These are phyloP conservation scores for Phyllostomus hastatus DNA, from an alignment of 2,113 vertebrate species.

Conservation along the genomic window DNA sequence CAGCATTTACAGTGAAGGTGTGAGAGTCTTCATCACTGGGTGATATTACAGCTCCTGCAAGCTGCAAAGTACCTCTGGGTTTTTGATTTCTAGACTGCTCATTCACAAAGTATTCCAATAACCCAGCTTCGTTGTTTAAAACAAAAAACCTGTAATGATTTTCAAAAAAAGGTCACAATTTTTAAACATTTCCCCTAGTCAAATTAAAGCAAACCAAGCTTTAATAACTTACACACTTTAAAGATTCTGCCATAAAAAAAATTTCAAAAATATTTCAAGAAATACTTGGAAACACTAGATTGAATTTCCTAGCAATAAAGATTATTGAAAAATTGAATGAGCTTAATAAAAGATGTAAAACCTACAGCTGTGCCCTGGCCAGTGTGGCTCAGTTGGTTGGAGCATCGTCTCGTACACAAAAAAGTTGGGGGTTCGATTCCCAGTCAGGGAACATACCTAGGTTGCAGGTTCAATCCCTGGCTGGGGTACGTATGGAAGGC, in stretches of 20 bases:
- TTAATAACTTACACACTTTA: not conserved
- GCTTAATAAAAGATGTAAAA: conserved; percentile 21
- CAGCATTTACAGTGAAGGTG: conserved; percentile 97
- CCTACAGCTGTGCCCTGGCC: not conserved
- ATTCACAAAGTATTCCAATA: conserved; percentile 98
- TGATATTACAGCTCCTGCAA: conserved; percentile 97
- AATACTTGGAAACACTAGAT: not conserved
- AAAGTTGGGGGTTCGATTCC: too few relatives aligned
- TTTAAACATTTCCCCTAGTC: conserved; percentile 14
- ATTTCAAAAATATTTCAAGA: conserved; percentile 9
- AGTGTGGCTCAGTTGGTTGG: too few relatives aligned
- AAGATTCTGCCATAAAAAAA: conserved; percentile 1
- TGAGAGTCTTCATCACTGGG: conserved; percentile 98
- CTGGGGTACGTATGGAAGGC: too few relatives aligned
- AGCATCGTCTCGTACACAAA: too few relatives aligned
- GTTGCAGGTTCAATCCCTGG: too few relatives aligned
- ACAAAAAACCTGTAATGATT: conserved; percentile 91
- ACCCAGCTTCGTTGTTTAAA: conserved; percentile 94
- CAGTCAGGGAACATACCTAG: too few relatives aligned
- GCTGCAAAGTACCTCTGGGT: conserved; percentile 93
- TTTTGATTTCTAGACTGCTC: conserved; percentile 95
- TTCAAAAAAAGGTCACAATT: not conserved
- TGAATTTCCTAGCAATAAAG: conserved; percentile 9
- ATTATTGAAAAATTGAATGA: not conserved
- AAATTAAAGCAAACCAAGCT: conserved; percentile 40